A percentile compares a stretch with the other conserved stretches of the same genome.
phyloP scores from a whole-genome alignment of 2,888 invertebrate genomes.

The Orchestes rusci region DNA sequence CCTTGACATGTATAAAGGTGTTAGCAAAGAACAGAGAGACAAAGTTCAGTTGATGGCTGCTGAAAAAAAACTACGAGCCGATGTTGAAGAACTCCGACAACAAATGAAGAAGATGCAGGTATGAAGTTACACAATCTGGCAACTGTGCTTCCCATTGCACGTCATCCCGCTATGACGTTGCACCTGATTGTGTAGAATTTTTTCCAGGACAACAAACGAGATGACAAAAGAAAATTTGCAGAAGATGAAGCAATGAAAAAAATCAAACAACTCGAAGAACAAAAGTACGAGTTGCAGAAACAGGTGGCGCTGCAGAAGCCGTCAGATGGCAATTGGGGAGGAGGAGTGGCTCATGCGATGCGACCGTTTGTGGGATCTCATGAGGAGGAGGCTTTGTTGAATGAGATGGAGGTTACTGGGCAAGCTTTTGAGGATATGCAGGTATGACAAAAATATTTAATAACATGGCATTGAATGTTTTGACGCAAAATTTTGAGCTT shows the following conservation, averaged over 20 bases:
- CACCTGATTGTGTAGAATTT: too few relatives aligned
- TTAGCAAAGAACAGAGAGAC: conserved; percentile 91
- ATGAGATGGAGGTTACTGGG: conserved; percentile 99
- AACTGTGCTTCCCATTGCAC: too few relatives aligned
- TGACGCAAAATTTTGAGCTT: too few relatives aligned
- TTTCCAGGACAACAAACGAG: conserved; percentile 82
- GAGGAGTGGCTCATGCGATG: conserved; percentile 36
- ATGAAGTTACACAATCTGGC: too few relatives aligned
- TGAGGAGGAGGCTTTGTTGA: conserved; percentile 92
- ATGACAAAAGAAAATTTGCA: conserved; percentile 81
- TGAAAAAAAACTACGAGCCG: conserved; percentile 83
- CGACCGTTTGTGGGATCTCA: conserved; percentile 67
- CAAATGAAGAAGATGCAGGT: conserved; percentile 82
- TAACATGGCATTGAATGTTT: conserved; percentile 2
- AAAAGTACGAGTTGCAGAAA: conserved; percentile 85
- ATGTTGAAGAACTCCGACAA: conserved; percentile 81
- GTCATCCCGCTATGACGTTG: too few relatives aligned
- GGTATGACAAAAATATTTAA: conserved; percentile 29
- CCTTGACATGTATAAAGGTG: conserved; percentile 96
- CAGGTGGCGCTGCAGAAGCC: conserved; percentile 82
- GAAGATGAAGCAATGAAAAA: conserved; percentile 93
- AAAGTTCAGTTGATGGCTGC: conserved; percentile 95
- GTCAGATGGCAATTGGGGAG: conserved; percentile 48
- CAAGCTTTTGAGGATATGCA: conserved; percentile 99
- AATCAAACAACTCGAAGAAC: conserved; percentile 91